These are phyloP conservation scores for Clarias laeviceps DNA, from an alignment of 2,797 vertebrate genomes.

Conservation along the genomic window DNA sequence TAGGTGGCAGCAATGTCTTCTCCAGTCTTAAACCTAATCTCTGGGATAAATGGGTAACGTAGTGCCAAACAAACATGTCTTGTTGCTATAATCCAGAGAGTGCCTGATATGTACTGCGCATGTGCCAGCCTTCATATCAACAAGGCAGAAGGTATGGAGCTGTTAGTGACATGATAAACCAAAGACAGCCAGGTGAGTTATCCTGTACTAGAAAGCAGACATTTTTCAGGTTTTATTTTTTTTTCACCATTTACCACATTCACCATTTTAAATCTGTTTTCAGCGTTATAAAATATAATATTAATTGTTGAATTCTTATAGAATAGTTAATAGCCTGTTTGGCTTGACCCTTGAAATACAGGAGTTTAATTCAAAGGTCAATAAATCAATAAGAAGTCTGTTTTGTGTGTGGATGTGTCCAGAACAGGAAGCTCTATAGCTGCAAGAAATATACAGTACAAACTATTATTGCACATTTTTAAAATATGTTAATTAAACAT, in stretches of 20 bases:
- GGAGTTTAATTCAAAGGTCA: background rate
- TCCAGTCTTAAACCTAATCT: background rate
- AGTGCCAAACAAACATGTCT: background rate
- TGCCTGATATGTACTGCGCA: background rate
- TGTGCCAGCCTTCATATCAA: background rate
- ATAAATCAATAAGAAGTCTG: background rate
- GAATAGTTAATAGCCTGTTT: background rate
- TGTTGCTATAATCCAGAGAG: background rate
- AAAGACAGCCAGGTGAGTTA: background rate
- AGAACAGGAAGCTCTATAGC: no score
- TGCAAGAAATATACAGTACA: background rate
- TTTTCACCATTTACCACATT: background rate
- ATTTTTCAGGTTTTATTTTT: background rate
- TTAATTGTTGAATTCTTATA: background rate
- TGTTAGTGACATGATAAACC: background rate
- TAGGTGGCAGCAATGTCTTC: constrained; percentile 46
- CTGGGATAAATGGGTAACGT: background rate
- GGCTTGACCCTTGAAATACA: background rate
- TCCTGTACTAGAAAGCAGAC: background rate
- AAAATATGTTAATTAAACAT: background rate
- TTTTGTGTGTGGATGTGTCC: background rate
- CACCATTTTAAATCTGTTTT: background rate
- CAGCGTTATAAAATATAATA: background rate
- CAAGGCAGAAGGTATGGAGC: background rate
- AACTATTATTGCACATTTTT: background rate